Conservation (phyloP, 2,113 vertebrate species). For the Pipra filicauda region DNA sequence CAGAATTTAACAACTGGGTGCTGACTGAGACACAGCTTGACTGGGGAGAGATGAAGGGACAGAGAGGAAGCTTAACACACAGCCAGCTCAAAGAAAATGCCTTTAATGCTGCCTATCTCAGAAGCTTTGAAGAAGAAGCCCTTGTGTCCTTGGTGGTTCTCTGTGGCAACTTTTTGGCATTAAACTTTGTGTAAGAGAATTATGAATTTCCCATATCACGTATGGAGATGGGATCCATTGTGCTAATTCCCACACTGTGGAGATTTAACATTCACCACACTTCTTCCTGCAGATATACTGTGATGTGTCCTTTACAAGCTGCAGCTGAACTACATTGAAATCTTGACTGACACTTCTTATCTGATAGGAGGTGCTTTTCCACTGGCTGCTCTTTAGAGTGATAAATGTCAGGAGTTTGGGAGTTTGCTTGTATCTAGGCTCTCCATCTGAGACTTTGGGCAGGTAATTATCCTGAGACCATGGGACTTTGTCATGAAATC, state of each 20-base stretch:
- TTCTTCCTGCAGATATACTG: conserved; percentile 39
- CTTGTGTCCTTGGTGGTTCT: conserved; percentile 10
- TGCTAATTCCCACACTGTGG: conserved; percentile 36
- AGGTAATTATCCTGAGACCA: conserved; percentile 66
- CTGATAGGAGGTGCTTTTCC: conserved; percentile 53
- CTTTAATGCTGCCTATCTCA: conserved; percentile 33
- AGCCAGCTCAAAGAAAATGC: not conserved
- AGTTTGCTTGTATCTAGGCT: conserved; percentile 55
- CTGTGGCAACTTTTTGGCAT: conserved; percentile 48
- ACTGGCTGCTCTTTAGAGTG: conserved; percentile 55
- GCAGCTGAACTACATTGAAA: conserved; percentile 28
- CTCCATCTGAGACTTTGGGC: conserved; percentile 58
- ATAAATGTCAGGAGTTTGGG: conserved; percentile 71
- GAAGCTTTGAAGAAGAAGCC: conserved; percentile 51
- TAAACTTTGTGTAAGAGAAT: conserved; percentile 41
- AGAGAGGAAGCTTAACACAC: conserved; percentile 30
- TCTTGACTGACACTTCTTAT: conserved; percentile 72
- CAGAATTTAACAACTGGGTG: conserved; percentile 55
- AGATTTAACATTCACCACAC: conserved; percentile 40
- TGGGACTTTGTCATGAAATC: conserved; percentile 52
- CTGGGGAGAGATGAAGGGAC: conserved; percentile 37
- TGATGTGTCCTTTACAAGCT: conserved; percentile 67
- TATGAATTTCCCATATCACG: conserved; percentile 35
- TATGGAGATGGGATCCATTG: conserved; percentile 63
- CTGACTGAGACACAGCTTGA: conserved; percentile 47